Conservation (phyloP, 2,888 invertebrate species). For the Linyphia triangularis region DNA sequence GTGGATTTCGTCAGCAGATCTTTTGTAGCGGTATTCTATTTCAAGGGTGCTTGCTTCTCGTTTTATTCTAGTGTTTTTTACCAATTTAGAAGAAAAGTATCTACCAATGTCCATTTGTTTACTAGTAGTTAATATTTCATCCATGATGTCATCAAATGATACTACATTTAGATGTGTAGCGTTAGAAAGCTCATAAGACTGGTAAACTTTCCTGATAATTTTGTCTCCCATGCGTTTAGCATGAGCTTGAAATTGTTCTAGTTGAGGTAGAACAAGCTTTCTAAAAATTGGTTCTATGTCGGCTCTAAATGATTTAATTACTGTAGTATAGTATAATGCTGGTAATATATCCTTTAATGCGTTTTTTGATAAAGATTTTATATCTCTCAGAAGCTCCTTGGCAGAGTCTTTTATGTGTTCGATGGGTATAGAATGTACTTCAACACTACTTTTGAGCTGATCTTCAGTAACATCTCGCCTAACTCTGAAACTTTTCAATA, state of each 20-base stretch:
- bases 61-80: not conserved
- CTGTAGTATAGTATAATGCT: not conserved
- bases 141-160: constrained; percentile 1
- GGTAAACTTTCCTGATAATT: not conserved
- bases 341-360: not conserved
- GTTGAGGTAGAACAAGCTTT: not conserved
- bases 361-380: not conserved
- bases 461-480: too few species aligned
- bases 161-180: constrained; percentile 44
- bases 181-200: constrained; percentile 26
- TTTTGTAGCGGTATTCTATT: not conserved
- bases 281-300: not conserved
- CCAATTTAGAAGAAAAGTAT: constrained; percentile 20
- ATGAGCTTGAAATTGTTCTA: not conserved
- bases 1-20: not conserved
- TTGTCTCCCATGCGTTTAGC: not conserved
- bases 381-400: not conserved
- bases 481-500: too few species aligned
- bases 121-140: constrained; percentile 1
- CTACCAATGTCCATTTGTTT: too few species aligned
- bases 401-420: not conserved
- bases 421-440: not conserved
- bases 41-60: not conserved
- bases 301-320: not conserved
- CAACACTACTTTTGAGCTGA: too few species aligned